phyloP scores from a whole-genome alignment of 1,140 invertebrate species.

The Diuraphis noxia region DNA sequence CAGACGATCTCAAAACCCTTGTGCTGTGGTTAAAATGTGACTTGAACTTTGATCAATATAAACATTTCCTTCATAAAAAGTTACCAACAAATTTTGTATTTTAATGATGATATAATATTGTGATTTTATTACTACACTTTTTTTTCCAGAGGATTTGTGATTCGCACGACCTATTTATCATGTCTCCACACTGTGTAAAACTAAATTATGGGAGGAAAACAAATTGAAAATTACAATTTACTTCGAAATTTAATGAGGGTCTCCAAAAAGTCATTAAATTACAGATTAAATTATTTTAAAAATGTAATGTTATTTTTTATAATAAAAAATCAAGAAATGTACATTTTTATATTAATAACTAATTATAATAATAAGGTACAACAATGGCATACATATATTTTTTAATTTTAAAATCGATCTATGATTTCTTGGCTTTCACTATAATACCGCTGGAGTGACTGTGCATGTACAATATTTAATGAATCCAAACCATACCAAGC shows the following conservation, averaged over 20 bases:
- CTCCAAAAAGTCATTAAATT: not conserved
- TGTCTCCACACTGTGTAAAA: not conserved
- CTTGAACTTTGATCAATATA: not conserved
- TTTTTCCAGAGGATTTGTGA: not conserved
- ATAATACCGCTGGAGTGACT: too few species aligned
- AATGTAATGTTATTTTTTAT: not conserved
- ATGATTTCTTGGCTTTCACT: too few species aligned
- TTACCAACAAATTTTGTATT: not conserved
- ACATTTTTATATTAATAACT: too few species aligned
- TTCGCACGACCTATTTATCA: not conserved
- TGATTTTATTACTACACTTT: not conserved
- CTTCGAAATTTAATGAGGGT: not conserved
- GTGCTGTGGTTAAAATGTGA: not conserved
- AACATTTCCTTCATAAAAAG: not conserved
- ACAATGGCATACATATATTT: too few species aligned
- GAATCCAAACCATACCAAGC: not conserved
- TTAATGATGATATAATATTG: not conserved
- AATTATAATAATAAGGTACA: too few species aligned
- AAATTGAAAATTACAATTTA: not conserved
- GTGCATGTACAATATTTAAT: too few species aligned
- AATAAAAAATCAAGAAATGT: not conserved
- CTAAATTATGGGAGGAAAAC: not conserved
- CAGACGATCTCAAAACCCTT: not conserved
- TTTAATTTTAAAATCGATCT: too few species aligned
- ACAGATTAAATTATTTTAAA: not conserved